Conservation (phyloP, 2,888 invertebrate species). For the Perithous albicinctus region DNA sequence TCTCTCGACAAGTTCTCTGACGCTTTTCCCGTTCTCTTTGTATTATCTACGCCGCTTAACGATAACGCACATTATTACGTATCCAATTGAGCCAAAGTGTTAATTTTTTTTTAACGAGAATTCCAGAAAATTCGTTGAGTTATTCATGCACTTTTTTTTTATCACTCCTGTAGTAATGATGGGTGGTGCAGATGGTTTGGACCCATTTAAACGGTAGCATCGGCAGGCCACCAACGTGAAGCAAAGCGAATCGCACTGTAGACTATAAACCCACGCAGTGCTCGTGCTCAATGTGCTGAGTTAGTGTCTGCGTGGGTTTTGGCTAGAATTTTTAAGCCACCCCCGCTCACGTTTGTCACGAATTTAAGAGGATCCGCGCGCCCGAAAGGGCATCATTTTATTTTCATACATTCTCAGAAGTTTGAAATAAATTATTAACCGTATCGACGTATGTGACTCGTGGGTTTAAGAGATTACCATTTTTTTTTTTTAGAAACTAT, state of each 20-base stretch:
- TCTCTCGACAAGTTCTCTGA: slow-evolving; percentile 7
- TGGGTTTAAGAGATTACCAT: no score
- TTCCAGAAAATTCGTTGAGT: neutral
- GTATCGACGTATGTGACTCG: neutral
- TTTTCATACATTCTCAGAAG: slow-evolving; percentile 19
- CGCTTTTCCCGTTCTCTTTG: neutral
- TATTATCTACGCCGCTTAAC: neutral
- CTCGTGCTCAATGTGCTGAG: slow-evolving; percentile 10
- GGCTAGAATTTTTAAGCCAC: slow-evolving; percentile 34
- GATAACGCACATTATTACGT: neutral
- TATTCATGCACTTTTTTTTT: neutral
- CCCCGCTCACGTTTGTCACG: slow-evolving; percentile 34
- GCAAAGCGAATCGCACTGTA: neutral
- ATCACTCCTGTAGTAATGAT: neutral
- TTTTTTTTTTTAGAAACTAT: no score
- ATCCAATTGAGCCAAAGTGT: neutral
- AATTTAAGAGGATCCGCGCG: slow-evolving; percentile 29
- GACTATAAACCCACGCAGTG: slow-evolving; percentile 29
- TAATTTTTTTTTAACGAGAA: neutral
- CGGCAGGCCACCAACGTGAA: neutral
- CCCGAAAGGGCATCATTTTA: slow-evolving; percentile 1
- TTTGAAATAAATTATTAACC: neutral
- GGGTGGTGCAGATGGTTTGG: neutral
- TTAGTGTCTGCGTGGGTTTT: slow-evolving; percentile 31
- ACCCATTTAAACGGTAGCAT: neutral